Evolutionary conservation across 2,113 vertebrate genomes (phyloP).

Genomic region (Ptilonorhynchus violaceus): DNA sequence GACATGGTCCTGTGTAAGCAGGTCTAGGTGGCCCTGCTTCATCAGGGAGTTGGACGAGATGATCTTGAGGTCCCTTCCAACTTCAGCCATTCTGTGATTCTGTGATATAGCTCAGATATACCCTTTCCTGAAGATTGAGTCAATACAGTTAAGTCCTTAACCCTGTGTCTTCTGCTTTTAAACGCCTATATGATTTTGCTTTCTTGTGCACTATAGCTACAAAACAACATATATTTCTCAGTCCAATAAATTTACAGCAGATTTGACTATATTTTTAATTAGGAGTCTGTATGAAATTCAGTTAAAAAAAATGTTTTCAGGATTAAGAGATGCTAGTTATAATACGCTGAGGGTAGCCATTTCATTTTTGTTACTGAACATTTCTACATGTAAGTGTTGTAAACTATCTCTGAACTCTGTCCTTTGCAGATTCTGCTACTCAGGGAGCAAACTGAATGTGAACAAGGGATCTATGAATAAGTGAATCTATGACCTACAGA

Average conservation of each 20-base stretch:
- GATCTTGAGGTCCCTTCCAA: neutral
- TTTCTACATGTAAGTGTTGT: conserved; percentile 26
- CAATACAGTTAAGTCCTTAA: neutral
- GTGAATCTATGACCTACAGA: neutral
- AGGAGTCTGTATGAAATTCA: neutral
- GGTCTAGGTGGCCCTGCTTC: neutral
- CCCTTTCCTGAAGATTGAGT: neutral
- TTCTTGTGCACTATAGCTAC: neutral
- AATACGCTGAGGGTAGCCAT: neutral
- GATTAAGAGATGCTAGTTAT: neutral
- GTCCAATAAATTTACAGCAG: neutral
- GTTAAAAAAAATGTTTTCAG: neutral
- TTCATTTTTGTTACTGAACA: conserved; percentile 21
- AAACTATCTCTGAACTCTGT: conserved; percentile 40
- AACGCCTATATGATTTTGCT: neutral
- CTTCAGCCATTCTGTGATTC: neutral
- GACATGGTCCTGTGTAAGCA: neutral
- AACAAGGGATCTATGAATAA: conserved; percentile 26
- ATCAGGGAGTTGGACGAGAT: neutral
- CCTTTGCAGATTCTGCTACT: conserved; percentile 36
- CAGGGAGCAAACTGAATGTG: conserved; percentile 17
- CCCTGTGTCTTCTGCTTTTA: neutral
- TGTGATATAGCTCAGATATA: neutral
- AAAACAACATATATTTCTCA: neutral
- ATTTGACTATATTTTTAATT: neutral